These are phyloP conservation scores for Diphyllodes magnificus DNA, from an alignment of 2,113 vertebrate species.

Conservation along the genomic window DNA sequence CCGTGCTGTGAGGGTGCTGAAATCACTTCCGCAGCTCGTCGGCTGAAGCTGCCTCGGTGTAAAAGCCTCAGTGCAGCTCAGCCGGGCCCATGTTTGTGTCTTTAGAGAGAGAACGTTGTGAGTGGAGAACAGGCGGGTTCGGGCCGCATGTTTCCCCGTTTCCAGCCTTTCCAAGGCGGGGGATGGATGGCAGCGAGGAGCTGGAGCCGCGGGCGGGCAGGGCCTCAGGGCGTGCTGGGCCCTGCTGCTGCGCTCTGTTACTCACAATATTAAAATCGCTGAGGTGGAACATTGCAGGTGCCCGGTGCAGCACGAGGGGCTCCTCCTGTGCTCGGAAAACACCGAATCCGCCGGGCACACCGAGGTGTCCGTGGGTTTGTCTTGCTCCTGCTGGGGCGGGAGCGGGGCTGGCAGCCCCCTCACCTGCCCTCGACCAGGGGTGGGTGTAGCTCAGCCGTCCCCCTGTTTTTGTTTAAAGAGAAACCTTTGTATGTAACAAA, in stretches of 20 bases:
- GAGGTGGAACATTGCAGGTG: neutral
- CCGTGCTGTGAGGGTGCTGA: neutral
- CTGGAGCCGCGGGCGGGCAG: neutral
- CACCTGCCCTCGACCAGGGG: neutral
- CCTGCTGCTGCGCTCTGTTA: neutral
- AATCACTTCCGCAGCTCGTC: fast-evolving
- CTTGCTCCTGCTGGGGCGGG: neutral
- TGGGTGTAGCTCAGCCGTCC: neutral
- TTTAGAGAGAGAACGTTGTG: neutral
- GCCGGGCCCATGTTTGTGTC: fast-evolving
- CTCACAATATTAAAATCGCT: neutral
- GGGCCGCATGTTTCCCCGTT: neutral
- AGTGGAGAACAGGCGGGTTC: neutral
- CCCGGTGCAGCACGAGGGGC: neutral
- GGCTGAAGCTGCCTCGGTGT: no score
- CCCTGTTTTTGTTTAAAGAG: neutral
- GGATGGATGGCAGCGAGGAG: neutral
- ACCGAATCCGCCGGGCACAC: neutral
- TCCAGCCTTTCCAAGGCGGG: neutral
- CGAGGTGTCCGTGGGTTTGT: neutral
- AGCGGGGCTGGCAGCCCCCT: neutral
- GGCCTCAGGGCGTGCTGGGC: neutral
- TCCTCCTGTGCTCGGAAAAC: constrained; percentile 2
- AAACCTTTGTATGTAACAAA: neutral
- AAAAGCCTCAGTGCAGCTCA: fast-evolving